A percentile compares a stretch with the other conserved stretches of the same genome.
These are phyloP conservation scores for Zygogramma bicolorata DNA, from an alignment of 2,888 invertebrate genomes.

Conservation along the genomic window DNA sequence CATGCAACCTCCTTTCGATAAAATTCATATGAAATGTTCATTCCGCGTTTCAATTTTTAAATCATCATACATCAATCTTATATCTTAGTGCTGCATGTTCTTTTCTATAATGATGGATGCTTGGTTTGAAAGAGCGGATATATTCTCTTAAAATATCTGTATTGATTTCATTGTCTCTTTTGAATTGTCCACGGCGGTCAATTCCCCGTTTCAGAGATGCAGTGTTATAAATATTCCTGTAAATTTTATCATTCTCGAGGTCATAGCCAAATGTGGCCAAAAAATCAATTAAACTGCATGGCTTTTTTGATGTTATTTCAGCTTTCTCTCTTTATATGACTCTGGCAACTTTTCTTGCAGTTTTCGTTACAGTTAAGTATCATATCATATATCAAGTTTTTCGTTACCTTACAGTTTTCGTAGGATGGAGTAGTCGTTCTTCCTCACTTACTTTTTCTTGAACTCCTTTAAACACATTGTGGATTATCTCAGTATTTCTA, in stretches of 20 bases:
- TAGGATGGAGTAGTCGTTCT: not conserved
- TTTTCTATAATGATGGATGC: not conserved
- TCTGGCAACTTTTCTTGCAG: not conserved
- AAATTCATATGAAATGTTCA: constrained; percentile 12
- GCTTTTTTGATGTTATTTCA: not conserved
- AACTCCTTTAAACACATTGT: not conserved
- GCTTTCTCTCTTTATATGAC: not conserved
- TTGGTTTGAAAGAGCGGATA: constrained; percentile 7
- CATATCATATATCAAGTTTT: not conserved
- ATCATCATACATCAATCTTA: not conserved
- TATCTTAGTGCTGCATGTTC: too few species aligned
- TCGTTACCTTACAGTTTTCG: not conserved
- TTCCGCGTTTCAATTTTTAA: constrained; percentile 1
- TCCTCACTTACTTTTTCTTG: not conserved
- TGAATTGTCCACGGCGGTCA: constrained; percentile 6
- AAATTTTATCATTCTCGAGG: not conserved
- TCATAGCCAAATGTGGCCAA: not conserved
- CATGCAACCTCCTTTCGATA: constrained; percentile 13
- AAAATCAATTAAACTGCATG: constrained; percentile 12
- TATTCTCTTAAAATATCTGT: not conserved
- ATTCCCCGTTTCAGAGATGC: not conserved
- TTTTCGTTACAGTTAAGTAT: too few species aligned
- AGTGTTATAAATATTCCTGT: not conserved
- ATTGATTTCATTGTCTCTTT: constrained; percentile 5
- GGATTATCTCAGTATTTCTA: not conserved